Percentiles rank a stretch among this genome's conserved stretches.
phyloP scores from a whole-genome alignment of 2,797 vertebrate species.

The Meda fulgida region DNA sequence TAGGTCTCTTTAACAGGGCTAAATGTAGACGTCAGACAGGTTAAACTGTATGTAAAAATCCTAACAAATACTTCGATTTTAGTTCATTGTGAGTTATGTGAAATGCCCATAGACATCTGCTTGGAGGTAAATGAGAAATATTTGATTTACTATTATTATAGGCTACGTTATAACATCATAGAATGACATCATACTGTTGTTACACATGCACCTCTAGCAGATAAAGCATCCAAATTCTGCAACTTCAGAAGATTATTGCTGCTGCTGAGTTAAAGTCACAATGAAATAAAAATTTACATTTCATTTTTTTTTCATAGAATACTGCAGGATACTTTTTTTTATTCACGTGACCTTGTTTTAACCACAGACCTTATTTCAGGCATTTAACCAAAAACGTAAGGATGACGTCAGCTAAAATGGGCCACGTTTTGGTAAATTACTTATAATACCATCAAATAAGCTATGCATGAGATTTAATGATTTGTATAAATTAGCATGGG shows the following conservation, averaged over 20 bases:
- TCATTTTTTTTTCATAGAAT: not conserved
- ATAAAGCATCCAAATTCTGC: not conserved
- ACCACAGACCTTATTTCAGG: too few species aligned
- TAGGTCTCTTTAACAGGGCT: conserved; percentile 43
- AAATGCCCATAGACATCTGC: not conserved
- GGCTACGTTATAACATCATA: not conserved
- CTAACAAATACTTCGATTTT: not conserved
- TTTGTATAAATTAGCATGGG: too few species aligned
- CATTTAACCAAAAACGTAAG: too few species aligned
- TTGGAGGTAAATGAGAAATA: not conserved
- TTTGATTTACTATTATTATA: not conserved
- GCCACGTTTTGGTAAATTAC: too few species aligned
- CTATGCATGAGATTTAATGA: too few species aligned
- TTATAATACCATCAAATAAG: too few species aligned
- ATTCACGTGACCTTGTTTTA: too few species aligned
- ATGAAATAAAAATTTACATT: not conserved
- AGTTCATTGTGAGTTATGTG: not conserved
- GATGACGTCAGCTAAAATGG: too few species aligned
- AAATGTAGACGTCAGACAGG: conserved; percentile 45
- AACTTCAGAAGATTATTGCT: not conserved
- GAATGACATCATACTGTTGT: conserved; percentile 12
- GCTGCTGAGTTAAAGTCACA: not conserved
- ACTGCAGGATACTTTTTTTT: too few species aligned
- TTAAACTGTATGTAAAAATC: not conserved
- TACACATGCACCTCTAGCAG: not conserved